Conservation (phyloP, 2,888 invertebrate genomes). For the Neoitamus cyanurus region DNA sequence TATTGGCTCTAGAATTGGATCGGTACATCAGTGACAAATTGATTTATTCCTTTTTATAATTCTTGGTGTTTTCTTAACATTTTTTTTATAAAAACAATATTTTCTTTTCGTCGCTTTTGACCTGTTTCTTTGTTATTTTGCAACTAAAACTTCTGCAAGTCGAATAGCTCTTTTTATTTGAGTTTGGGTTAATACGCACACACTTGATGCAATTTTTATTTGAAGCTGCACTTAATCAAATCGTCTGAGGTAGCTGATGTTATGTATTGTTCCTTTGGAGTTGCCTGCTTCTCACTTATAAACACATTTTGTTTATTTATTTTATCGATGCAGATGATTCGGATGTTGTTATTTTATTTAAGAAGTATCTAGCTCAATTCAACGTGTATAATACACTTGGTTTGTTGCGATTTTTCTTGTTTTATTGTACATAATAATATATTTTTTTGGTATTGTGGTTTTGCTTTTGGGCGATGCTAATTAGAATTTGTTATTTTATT, state of each 20-base stretch:
- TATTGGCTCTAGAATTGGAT: conserved; percentile 56
- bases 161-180: conserved; percentile 3
- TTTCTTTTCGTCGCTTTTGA: neutral
- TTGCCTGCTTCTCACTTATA: conserved; percentile 24
- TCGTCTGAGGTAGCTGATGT: neutral
- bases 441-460: conserved; percentile 44
- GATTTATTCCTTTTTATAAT: conserved; percentile 25
- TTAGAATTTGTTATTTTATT: conserved; percentile 42
- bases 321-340: neutral
- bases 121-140: conserved; percentile 27
- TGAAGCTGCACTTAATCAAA: neutral
- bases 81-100: neutral
- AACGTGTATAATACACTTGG: conserved; percentile 34
- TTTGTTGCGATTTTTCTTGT: neutral
- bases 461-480: neutral
- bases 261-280: neutral
- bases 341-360: neutral
- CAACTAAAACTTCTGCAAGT: conserved; percentile 11
- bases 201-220: conserved; percentile 2
- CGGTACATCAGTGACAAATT: conserved; percentile 54
- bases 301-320: conserved; percentile 2
- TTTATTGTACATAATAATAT: conserved; percentile 29
- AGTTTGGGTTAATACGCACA: conserved; percentile 11
- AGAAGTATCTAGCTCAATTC: neutral
- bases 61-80: conserved; percentile 35